phyloP scores from a whole-genome alignment of 1,140 invertebrate species.

The Drusus annulatus region DNA sequence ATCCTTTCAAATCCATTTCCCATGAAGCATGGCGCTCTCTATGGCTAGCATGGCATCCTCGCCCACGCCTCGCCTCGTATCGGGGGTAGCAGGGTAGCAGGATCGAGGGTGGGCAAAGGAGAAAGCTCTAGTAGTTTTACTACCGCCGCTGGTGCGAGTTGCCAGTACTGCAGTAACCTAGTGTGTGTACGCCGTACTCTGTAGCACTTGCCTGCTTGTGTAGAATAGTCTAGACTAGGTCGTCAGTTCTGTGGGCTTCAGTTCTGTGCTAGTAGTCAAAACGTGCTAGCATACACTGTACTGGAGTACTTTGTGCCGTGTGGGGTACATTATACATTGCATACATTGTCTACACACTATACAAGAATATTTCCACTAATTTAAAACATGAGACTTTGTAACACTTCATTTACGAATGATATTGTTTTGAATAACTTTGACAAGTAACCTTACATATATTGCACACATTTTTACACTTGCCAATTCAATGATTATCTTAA shows the following conservation, averaged over 20 bases:
- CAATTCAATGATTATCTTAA: too few species aligned
- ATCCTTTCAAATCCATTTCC: not conserved
- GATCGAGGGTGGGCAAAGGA: not conserved
- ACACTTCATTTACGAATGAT: too few species aligned
- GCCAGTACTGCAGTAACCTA: too few species aligned
- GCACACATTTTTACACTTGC: too few species aligned
- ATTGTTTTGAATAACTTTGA: too few species aligned
- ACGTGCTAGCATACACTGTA: not conserved
- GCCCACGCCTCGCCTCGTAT: not conserved
- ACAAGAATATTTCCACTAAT: too few species aligned
- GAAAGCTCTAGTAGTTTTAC: not conserved
- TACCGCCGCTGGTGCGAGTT: too few species aligned
- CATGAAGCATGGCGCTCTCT: not conserved
- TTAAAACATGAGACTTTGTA: too few species aligned
- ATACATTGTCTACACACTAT: not conserved
- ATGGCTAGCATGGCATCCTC: too few species aligned
- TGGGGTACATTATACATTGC: not conserved
- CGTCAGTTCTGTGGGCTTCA: constrained; percentile 30
- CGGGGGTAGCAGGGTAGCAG: not conserved
- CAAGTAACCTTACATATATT: too few species aligned
- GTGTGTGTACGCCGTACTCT: too few species aligned
- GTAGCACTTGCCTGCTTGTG: not conserved
- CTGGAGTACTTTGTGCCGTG: not conserved
- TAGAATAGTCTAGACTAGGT: constrained; percentile 44
- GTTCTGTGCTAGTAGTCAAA: not conserved